Base-by-base conservation (phyloP, 92 coral and sea anemone genomes). In the Porites lobata region DNA sequence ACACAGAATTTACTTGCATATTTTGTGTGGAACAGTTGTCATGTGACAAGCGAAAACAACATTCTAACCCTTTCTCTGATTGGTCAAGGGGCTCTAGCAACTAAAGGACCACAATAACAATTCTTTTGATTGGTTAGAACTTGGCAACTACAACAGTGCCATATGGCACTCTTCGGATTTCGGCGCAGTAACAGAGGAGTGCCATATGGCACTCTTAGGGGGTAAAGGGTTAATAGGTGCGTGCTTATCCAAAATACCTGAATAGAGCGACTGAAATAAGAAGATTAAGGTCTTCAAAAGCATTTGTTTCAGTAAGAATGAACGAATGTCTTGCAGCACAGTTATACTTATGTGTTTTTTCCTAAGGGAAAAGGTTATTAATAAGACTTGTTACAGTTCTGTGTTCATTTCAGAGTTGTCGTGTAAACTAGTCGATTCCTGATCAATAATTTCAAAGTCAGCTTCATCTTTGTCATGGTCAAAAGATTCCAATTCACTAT, bases 351-450 rank as follows among this genome's bases (percentile, higher is more conserved):
- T 0, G 9, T 20, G 13, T 26, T 73, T 73, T n/a, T 14, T n/a
- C 17, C 47, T 11, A 26, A 24, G 69, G 63, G 64, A 84, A 63
- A 58, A 72, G 83, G 52, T 51, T 62, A 65, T 10, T 66, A 76
- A 85, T 85, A 76, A 85, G 11, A 66, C 89, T 65, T 22, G 76
- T 76, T 17, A 74, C 50, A 72, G 52, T 76, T 75, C 13, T 18
- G 21, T 77, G 47, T 26, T 38, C 66, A 88, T 76, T 73, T 88
- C 91, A 78, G 91, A 80, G 38, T 90, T 85, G 80, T 86, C 85
- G 56, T 84, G 54, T 68, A 86, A 67, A 75, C 86, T 84, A 24
- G 85, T 58, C 93, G 84, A 90, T 67, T 80, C 93, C 53, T 86
- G 72, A 1, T 74, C 85, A 58, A 82, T 86, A 74, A 38, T 38